phyloP scores from a whole-genome alignment of 2,888 invertebrate genomes.

The Eupithecia tripunctaria region DNA sequence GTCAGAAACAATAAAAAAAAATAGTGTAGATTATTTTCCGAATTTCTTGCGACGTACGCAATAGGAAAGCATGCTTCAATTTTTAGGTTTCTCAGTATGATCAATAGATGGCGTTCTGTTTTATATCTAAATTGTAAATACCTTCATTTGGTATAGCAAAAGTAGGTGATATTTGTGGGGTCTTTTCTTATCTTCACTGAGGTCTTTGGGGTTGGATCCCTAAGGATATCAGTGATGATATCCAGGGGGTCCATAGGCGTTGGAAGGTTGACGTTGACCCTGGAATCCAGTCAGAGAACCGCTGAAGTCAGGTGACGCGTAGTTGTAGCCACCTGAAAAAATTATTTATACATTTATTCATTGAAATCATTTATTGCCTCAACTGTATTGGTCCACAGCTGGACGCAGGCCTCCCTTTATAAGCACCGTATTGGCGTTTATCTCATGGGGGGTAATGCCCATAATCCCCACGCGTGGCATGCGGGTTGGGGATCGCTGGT shows the following conservation, averaged over 20 bases:
- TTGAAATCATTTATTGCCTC: no score
- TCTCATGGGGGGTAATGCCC: no score
- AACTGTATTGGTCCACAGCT: no score
- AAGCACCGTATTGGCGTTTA: no score
- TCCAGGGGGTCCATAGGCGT: conserved; percentile 70
- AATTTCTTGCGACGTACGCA: neutral
- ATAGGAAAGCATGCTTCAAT: neutral
- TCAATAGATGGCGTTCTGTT: neutral
- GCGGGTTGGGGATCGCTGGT: no score
- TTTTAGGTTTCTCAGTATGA: neutral
- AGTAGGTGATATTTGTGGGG: neutral
- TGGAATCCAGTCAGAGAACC: conserved; percentile 77
- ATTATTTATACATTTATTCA: no score
- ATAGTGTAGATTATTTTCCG: neutral
- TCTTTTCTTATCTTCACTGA: neutral
- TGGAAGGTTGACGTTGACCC: conserved; percentile 61
- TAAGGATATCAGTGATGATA: conserved; percentile 57
- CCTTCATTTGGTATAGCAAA: neutral
- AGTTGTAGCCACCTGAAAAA: conserved; percentile 61
- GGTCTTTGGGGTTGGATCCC: conserved; percentile 1
- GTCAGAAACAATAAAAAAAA: neutral
- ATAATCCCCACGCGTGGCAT: no score
- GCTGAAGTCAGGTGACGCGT: conserved; percentile 66
- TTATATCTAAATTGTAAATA: neutral
- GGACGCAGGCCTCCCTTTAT: no score